Conservation (phyloP, 2,797 vertebrate genomes). For the Garrulus glandarius region DNA sequence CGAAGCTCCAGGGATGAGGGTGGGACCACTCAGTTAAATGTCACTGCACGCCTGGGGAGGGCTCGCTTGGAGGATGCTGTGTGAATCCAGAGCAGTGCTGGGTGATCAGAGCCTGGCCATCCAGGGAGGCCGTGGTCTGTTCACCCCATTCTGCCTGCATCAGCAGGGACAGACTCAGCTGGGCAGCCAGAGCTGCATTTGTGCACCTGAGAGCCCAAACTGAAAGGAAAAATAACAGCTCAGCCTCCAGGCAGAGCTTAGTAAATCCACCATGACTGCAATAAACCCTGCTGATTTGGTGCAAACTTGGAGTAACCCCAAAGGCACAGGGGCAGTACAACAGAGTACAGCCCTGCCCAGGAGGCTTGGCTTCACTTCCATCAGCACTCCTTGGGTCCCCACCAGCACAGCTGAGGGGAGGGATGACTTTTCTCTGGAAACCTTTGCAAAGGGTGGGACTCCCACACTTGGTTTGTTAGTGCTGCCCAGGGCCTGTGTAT, state of each 20-base stretch:
- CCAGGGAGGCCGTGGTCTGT: background rate
- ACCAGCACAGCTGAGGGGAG: background rate
- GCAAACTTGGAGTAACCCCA: background rate
- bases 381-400: background rate
- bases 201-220: constrained; percentile 8
- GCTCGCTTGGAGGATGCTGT: background rate
- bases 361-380: background rate
- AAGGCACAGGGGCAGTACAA: background rate
- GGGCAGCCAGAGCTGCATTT: background rate
- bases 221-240: constrained; percentile 29
- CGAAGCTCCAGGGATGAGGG: background rate
- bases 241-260: background rate
- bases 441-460: background rate
- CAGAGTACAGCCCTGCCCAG: background rate
- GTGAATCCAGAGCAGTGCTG: background rate
- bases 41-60: background rate
- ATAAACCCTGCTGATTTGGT: background rate
- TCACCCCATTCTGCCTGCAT: background rate
- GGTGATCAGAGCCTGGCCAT: background rate
- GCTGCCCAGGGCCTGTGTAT: background rate
- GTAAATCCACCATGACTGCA: background rate
- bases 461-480: background rate
- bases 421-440: background rate
- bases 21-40: background rate
- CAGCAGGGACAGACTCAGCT: background rate